These are phyloP conservation scores for Emys orbicularis DNA, from an alignment of 2,797 vertebrate species.

Conservation along the genomic window DNA sequence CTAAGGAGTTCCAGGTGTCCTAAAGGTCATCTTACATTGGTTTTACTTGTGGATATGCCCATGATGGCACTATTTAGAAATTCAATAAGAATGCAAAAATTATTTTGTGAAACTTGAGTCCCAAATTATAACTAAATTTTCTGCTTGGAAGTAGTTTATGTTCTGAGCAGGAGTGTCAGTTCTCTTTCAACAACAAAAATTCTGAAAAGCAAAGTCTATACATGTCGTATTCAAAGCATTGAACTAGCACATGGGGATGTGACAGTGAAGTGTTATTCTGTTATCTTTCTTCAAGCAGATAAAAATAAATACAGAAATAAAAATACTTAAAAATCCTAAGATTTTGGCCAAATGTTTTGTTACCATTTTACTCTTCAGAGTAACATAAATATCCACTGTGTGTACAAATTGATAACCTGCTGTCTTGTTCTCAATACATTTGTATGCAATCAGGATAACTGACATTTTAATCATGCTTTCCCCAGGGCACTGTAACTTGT, in stretches of 20 bases:
- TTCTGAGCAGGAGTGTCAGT: not conserved
- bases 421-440: not conserved
- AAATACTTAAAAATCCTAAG: not conserved
- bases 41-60: not conserved
- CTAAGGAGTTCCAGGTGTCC: not conserved
- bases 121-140: not conserved
- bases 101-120: not conserved
- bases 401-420: not conserved
- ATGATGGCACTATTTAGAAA: not conserved
- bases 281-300: not conserved
- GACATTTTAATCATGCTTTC: not conserved
- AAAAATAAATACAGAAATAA: not conserved
- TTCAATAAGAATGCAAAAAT: not conserved
- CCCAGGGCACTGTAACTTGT: not conserved
- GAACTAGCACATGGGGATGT: not conserved
- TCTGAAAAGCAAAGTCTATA: not conserved
- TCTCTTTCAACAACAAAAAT: not conserved
- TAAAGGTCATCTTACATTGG: not conserved
- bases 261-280: fast-evolving
- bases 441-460: conserved; percentile 17
- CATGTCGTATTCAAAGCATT: not conserved
- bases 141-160: not conserved
- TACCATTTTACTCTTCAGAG: not conserved
- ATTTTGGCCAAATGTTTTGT: not conserved
- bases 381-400: not conserved